phyloP scores from a whole-genome alignment of 1,140 invertebrate genomes.

The Cotesia glomerata region DNA sequence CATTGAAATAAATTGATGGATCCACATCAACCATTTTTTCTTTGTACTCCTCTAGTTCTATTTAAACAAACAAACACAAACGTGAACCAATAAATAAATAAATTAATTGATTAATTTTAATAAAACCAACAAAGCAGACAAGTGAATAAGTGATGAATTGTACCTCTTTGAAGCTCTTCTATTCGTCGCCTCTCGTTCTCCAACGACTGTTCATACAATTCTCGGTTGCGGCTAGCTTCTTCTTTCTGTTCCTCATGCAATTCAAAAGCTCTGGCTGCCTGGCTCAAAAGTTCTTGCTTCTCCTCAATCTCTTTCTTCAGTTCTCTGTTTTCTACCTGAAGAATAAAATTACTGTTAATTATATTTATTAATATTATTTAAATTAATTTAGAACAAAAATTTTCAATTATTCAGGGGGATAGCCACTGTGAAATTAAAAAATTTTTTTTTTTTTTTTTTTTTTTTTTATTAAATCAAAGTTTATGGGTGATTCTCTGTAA shows the following conservation, averaged over 20 bases:
- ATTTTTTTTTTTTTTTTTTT: no score
- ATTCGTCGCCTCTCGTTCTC: conserved; percentile 52
- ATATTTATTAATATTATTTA: conserved; percentile 15
- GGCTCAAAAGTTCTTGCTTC: conserved; percentile 82
- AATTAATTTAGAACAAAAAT: conserved; percentile 7
- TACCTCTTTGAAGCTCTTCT: conserved; percentile 51
- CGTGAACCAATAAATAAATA: conserved; percentile 2
- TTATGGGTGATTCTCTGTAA: no score
- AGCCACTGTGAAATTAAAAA: no score
- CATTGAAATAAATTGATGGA: conserved; percentile 48
- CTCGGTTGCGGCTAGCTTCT: conserved; percentile 46
- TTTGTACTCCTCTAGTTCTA: conserved; percentile 53
- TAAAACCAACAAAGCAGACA: background rate
- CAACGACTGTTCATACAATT: conserved; percentile 52
- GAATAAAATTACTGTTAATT: conserved; percentile 32
- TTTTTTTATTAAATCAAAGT: no score
- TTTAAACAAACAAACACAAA: background rate
- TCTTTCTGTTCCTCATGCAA: conserved; percentile 71
- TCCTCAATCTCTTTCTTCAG: conserved; percentile 78
- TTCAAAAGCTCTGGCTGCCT: conserved; percentile 81
- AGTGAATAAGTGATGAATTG: conserved; percentile 9
- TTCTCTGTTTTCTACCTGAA: conserved; percentile 78
- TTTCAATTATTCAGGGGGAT: background rate
- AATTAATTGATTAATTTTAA: background rate
- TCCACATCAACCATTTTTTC: conserved; percentile 45